Evolutionary conservation across 2,888 invertebrate genomes (phyloP).

Genomic region (Pristionchus japonicus): DNA sequence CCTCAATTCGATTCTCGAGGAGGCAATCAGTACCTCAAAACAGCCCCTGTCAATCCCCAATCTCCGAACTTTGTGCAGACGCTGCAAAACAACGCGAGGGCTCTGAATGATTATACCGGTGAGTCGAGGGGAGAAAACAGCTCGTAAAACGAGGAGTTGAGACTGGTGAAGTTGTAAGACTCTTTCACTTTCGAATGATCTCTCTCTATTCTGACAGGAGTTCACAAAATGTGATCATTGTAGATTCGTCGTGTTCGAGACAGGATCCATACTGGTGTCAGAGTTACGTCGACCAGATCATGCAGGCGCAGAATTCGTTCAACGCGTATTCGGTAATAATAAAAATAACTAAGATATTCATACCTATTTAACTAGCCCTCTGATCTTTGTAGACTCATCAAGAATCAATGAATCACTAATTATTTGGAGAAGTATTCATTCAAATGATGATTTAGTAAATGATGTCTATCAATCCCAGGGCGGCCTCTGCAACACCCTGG

Average conservation of each 20-base stretch:
- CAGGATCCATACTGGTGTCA: conserved; percentile 62
- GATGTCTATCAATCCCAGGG: no score
- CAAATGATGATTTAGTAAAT: no score
- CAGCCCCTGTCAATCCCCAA: conserved; percentile 46
- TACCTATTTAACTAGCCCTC: no score
- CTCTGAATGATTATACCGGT: conserved; percentile 39
- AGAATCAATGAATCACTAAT: no score
- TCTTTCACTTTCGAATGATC: no score
- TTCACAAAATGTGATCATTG: not conserved
- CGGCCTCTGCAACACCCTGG: conserved; percentile 53
- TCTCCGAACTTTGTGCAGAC: conserved; percentile 44
- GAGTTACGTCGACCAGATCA: conserved; percentile 54
- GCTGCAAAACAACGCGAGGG: conserved; percentile 39
- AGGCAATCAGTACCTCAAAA: conserved; percentile 46
- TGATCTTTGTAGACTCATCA: no score
- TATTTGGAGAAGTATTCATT: no score
- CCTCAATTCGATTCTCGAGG: conserved; percentile 47
- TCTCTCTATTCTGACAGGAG: no score
- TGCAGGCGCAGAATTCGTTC: conserved; percentile 36
- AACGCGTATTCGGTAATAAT: not conserved
- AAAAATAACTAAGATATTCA: not conserved
- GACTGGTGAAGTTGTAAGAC: not conserved
- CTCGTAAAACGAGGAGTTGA: not conserved
- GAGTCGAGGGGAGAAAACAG: conserved; percentile 2
- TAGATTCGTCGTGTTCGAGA: conserved; percentile 49